Base-by-base conservation (phyloP, 2,888 invertebrate genomes). In the Stenichneumon culpator region DNA sequence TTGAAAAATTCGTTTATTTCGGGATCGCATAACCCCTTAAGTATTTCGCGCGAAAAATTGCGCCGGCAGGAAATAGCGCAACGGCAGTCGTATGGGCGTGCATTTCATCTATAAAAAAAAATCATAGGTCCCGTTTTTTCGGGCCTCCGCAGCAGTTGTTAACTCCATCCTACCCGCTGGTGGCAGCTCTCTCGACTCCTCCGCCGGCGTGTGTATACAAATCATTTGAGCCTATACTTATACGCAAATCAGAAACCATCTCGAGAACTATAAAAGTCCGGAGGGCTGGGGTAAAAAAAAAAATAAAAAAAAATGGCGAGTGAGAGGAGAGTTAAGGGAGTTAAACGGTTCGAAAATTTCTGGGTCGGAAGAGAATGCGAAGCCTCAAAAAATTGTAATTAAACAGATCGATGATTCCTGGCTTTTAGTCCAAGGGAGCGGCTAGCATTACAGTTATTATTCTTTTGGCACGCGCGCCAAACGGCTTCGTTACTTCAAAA, bases 161-260 rank as follows among this genome's bases (percentile, higher is more conserved):
- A 74, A 81, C 67, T 44, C 39, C 74, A 81, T 81, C 74, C 60
- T 70, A 52, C 74, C 36, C 9, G 36, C 36, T 36, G 36, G 36
- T 81, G 67, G 86, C 80, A 84, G 78, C 74, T 80, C 39, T 80
- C 39, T 36, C 32, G 54, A 70, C 70, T 69, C 60, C 32, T 60
- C 79, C 54, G 54, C 54, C 9, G 54, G 54, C 54, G 54, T 81
- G 52, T 77, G 89, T 92, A 90, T 92, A 93, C 93, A 93, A 93
- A 93, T 93, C 93, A 93, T 88, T 89, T 87, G 86, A 89, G 89
- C 86, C 91, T 92, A 92, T 91, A 91, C 89, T 93, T 91, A 89
- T 87, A 85, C 78, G 82, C 82, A 87, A 86, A 90, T 87, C 88
- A 57, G 39, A 44, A 47, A 69, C 39, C 39, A 67, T 25, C 54